Evolutionary conservation across 2,113 vertebrate species (phyloP).

Genomic region (Onychostoma macrolepis): DNA sequence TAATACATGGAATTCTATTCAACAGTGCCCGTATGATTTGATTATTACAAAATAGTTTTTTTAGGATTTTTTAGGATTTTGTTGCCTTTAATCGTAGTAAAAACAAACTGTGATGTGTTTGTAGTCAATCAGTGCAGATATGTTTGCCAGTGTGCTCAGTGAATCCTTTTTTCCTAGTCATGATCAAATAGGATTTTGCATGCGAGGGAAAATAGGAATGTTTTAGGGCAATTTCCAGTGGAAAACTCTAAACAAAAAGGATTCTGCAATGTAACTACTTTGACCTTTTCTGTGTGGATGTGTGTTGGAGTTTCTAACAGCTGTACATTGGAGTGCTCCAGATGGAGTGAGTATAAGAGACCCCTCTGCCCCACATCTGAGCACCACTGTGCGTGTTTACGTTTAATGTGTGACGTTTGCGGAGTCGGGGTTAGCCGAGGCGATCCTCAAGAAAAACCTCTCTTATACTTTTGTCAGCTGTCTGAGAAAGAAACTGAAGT

Average conservation of each 20-base stretch:
- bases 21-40: constrained; percentile 57
- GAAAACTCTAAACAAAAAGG: constrained; percentile 16
- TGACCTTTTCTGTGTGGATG: neutral
- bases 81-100: constrained; percentile 71
- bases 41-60: constrained; percentile 47
- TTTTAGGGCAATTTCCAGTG: neutral
- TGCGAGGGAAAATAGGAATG: constrained; percentile 22
- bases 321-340: constrained; percentile 42
- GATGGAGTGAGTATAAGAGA: constrained; percentile 12
- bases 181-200: constrained; percentile 30
- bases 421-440: constrained; percentile 3
- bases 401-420: constrained; percentile 30
- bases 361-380: constrained; percentile 58
- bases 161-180: neutral
- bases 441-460: constrained; percentile 1
- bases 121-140: constrained; percentile 1
- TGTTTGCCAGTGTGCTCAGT: neutral
- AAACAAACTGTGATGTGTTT: constrained; percentile 62
- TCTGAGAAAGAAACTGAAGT: constrained; percentile 20
- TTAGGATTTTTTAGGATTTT: constrained; percentile 47
- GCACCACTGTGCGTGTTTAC: constrained; percentile 30
- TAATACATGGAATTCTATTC: constrained; percentile 17
- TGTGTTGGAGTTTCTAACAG: constrained; percentile 1
- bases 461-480: constrained; percentile 33
- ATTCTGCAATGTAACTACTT: neutral